These are phyloP conservation scores for Schizothorax lantsangensis DNA, from an alignment of 2,797 vertebrate genomes.

Conservation along the genomic window DNA sequence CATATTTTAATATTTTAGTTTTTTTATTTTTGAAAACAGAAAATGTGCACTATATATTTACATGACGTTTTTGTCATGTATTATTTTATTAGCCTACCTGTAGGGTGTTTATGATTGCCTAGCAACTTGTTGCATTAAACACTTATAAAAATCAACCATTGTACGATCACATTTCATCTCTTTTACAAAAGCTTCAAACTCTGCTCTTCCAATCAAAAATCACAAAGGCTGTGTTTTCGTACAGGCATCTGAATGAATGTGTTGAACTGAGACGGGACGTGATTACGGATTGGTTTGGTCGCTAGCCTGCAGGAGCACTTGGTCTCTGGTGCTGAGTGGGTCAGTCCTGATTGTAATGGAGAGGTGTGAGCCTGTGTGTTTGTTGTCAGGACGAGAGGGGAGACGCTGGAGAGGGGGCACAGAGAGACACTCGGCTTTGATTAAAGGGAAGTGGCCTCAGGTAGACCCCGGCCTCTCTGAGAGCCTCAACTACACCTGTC, in stretches of 20 bases:
- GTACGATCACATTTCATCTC: not conserved
- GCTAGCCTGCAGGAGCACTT: slow-evolving; percentile 56
- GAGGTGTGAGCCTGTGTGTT: slow-evolving; percentile 57
- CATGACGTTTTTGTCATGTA: not conserved
- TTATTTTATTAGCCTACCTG: not conserved
- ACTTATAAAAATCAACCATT: not conserved
- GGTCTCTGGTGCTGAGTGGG: slow-evolving; percentile 61
- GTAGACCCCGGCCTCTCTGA: slow-evolving; percentile 39
- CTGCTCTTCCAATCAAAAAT: slow-evolving; percentile 8
- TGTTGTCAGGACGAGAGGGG: slow-evolving; percentile 55
- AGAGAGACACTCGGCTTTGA: slow-evolving; percentile 40
- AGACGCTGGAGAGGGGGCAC: slow-evolving; percentile 25
- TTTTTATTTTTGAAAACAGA: not conserved
- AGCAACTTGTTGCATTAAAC: not conserved
- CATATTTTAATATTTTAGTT: not conserved
- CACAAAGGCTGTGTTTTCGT: slow-evolving; percentile 17
- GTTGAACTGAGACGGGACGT: slow-evolving; percentile 38
- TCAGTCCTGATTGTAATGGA: slow-evolving; percentile 68
- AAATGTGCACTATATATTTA: not conserved
- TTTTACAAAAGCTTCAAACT: slow-evolving; percentile 14
- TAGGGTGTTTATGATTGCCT: not conserved
- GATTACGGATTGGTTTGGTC: slow-evolving; percentile 57
- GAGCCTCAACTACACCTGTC: slow-evolving; percentile 45
- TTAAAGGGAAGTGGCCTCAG: slow-evolving; percentile 40
- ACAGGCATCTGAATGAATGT: slow-evolving; percentile 35